Evolutionary conservation across 30 jellyfish, hydroid and myxozoan genomes (phyloP), one percentile per base, ranked within the genome.

Genomic region (Cassiopea andromeda): DNA sequence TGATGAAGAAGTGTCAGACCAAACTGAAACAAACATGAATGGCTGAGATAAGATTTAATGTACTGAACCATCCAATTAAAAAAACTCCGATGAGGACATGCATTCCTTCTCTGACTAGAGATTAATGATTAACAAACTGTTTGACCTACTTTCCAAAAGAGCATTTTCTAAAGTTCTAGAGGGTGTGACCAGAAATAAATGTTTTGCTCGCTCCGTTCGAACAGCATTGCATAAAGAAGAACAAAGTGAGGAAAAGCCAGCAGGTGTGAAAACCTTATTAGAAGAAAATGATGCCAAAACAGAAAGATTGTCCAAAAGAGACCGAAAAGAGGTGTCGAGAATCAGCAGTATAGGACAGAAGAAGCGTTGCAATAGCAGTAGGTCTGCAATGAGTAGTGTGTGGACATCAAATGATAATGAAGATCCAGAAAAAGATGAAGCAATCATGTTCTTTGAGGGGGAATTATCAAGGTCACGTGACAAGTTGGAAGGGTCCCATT

Each of bases 391-490:
- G 18, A 85, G 87, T 60, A 59, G 44, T 10, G 67, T 77, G 48
- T 38, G 77, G 82, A 7, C 78, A 50, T 85, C 75, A 18, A 77
- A 49, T 43, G 98, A 93, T 6, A 94, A 87, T 46, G 87, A 81
- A 46, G 93, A 90, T 18, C 8, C 44, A 0, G 81, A 38, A 44
- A 72, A 80, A 49, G 85, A 68, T 76, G 75, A 83, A 46, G 83
- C 84, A 73, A 66, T 27, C 16, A 80, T 67, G 9, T 74, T 83
- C 75, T 81, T 75, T 60, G 92, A 80, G 43, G 77, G 75, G 27
- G 98, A 94, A 85, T 19, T 90, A 48, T 16, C 89, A n/a, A 64
- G 97, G 76, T 64, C 72, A 45, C 91, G 97, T 80, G 99, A 95
- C 49, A 87, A 80, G 78, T 88, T 91, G 73, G 99, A 95, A 77